Conservation (phyloP, 2,888 invertebrate genomes). For the Acleris laterana region DNA sequence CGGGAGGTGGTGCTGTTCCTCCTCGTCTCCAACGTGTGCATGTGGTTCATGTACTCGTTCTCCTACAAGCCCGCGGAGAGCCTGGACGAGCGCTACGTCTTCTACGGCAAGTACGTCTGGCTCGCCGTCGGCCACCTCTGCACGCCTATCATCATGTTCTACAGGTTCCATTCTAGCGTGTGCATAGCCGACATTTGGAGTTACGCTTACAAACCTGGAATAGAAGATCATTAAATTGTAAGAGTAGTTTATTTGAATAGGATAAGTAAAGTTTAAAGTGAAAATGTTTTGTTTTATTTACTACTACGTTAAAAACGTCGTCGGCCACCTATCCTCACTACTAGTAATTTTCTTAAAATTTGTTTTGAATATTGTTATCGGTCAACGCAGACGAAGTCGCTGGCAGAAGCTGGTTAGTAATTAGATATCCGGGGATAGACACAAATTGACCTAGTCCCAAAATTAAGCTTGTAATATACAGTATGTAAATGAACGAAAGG, state of each 20-base stretch:
- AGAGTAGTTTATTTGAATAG: not conserved
- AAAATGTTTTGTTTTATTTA: constrained; percentile 2
- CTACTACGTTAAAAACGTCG: too few species aligned
- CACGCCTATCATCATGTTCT: constrained; percentile 86
- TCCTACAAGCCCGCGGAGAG: constrained; percentile 46
- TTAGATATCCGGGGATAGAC: too few species aligned
- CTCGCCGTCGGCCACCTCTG: constrained; percentile 86
- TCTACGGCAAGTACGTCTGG: constrained; percentile 85
- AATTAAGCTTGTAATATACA: too few species aligned
- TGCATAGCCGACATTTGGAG: constrained; percentile 88
- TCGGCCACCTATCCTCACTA: too few species aligned
- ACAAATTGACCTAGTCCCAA: too few species aligned
- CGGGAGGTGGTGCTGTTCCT: constrained; percentile 87
- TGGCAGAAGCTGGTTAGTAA: too few species aligned
- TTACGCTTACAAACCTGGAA: constrained; percentile 72
- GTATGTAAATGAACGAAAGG: too few species aligned
- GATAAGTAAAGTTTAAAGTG: constrained; percentile 1
- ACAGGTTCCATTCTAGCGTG: constrained; percentile 86
- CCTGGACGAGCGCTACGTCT: constrained; percentile 69
- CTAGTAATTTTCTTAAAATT: too few species aligned
- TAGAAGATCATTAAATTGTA: constrained; percentile 14
- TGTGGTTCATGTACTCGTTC: constrained; percentile 87
- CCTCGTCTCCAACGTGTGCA: constrained; percentile 86
- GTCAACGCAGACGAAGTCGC: too few species aligned
- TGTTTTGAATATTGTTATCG: too few species aligned